Evolutionary conservation across 2,797 vertebrate genomes (phyloP), one percentile per base, ranked within the genome.

Genomic region (Chaetophractus vellerosus): DNA sequence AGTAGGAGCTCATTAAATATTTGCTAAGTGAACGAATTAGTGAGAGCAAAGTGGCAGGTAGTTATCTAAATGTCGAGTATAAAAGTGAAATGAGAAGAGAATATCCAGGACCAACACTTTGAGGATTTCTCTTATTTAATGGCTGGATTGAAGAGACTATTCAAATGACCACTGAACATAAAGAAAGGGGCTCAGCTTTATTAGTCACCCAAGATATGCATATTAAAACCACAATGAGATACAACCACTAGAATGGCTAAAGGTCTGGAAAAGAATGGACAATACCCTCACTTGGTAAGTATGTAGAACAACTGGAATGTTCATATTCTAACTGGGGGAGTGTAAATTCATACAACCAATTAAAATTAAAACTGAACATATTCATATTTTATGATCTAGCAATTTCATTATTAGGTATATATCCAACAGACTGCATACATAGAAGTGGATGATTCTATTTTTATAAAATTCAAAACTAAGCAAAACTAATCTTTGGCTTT

Each of bases 71-170:
- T 15, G 78, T 16, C 52, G 19, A 26, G 24, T 38, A 5, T 41
- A 86, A 69, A 26, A 28, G 6, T 61, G 82, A 79, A 9, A 85
- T 80, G 41, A 96, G 48, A 72, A 72, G 55, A 87, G 66, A 79
- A 3, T 80, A 52, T 38, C n/a, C 31, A 68, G 33, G 72, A 80
- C 6, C 19, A 79, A 84, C 31, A 80, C 91, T 63, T 48, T 87
- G 57, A 72, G 23, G 24, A 36, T 87, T 88, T 68, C 33, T 19
- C 28, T 85, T 15, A 38, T 31, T 87, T 82, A 78, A 78, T 18
- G 41, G 3, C 23, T 72, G 45, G 15, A 16, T 24, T 83, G 57
- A 68, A 55, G 31, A 86, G 57, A 55, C 12, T 55, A 64, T 50
- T 48, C 38, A 88, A 55, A 90, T 31, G 59, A n/a, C 21, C 36